Percentiles rank a stretch among this genome's conserved stretches.
Evolutionary conservation across 2,888 invertebrate genomes (phyloP).

Genomic region (Bursaphelenchus okinawaensis): DNA sequence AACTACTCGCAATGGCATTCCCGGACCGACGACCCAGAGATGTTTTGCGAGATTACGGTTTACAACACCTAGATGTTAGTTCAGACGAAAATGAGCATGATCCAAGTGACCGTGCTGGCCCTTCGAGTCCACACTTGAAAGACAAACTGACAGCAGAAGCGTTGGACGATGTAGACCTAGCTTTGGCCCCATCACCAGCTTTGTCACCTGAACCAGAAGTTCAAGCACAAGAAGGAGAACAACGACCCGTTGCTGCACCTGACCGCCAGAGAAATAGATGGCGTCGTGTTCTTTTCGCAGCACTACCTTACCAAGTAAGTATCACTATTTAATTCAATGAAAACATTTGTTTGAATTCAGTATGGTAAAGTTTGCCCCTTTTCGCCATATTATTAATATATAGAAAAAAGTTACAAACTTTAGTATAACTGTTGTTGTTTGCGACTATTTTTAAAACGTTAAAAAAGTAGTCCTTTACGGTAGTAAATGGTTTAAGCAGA

Average conservation of each 20-base stretch:
- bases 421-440: no score
- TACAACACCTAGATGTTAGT: slow-evolving; percentile 30
- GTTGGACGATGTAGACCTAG: slow-evolving; percentile 10
- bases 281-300: slow-evolving; percentile 55
- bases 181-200: slow-evolving; percentile 4
- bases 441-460: no score
- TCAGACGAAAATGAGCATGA: slow-evolving; percentile 19
- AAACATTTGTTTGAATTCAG: no score
- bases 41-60: slow-evolving; percentile 44
- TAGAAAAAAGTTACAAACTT: no score
- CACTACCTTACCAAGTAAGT: slow-evolving; percentile 67
- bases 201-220: slow-evolving; percentile 22
- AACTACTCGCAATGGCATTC: slow-evolving; percentile 49
- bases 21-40: slow-evolving; percentile 46
- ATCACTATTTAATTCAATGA: no score
- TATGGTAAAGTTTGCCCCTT: no score
- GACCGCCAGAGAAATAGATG: slow-evolving; percentile 49
- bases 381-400: no score
- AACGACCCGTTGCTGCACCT: slow-evolving; percentile 2
- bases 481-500: no score
- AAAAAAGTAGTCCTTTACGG: no score
- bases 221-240: slow-evolving; percentile 14
- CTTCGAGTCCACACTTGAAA: slow-evolving; percentile 1
- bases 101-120: slow-evolving; percentile 6
- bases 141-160: slow-evolving; percentile 1